Base-by-base conservation (phyloP, 2,113 vertebrate genomes). In the Apodemus sylvaticus region DNA sequence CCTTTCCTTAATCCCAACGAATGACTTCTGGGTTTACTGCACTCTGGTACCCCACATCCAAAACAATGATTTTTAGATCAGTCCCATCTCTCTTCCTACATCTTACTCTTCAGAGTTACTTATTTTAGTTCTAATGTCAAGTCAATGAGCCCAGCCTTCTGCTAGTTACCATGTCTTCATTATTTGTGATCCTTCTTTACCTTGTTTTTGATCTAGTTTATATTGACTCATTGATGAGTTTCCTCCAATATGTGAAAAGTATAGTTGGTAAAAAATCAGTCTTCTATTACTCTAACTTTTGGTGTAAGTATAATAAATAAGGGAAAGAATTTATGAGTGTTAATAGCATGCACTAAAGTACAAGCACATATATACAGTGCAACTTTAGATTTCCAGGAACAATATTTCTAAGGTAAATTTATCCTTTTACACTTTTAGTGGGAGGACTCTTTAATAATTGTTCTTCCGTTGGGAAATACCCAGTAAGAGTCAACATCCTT, bases 41-140 rank as follows among this genome's bases (percentile, higher is more conserved):
- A 81, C 19, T 11, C 48, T 78, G 4, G 89, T 22, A 86, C 81
- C 26, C 7, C 14, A 83, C 45, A 31, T 83, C 55, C 22, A 92
- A 92, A 64, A 77, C 66, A 31, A 82, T 89, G 36, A 91, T 76
- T 92, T 92, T 92, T 53, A 86, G 42, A 66, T 77, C 73, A 53
- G 17, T 48, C 58, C 4, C 9, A 4, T 48, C 64, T 60, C 77
- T 91, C 0, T 89, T 88, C 5, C 62, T 26, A 89, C 24, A 91
- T 86, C 12, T 48, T 79, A 22, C 24, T 70, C 53, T 88, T 92
- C 34, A 94, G 85, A 93, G 19, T 82, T 39, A 64, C 20, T 89
- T 24, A 22, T 42, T 70, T 26, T 64, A 45, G 0, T 9, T 88
- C 51, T 87, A 64, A 42, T 39, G 10, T 20, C 68, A 8, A 7